Evolutionary conservation across 92 coral and sea anemone genomes (phyloP), one percentile per base, ranked within the genome.

Genomic region (Nematostella vectensis): DNA sequence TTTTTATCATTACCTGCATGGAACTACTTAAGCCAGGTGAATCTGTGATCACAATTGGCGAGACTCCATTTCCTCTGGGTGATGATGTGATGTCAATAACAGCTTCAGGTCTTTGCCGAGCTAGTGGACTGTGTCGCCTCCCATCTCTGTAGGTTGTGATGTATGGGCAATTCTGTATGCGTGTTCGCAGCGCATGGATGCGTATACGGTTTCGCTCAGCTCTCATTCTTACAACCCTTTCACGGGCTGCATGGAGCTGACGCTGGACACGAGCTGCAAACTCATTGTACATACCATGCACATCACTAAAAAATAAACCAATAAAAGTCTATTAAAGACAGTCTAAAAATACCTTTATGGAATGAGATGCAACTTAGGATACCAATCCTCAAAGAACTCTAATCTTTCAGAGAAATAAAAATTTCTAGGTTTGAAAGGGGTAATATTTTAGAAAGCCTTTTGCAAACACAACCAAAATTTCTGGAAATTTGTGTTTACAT

Each of bases 241-340:
- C 72, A 29, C 72, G 72, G 19, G 72, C 57, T 19, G 61, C 72
- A 30, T 66, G 61, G 1, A 66, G 30, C 27, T 66, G 72, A 29
- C 72, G 61, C 21, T 66, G 72, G 6, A 66, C 72, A 13, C 72
- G 62, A 16, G 72, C 72, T 23, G 72, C 72, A 66, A 66, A 66
- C 54, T 66, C 72, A 26, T 45, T 57, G 48, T 66, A 66, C 72
- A 66, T 66, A 10, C 63, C 72, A 28, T 22, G 40, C 20, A 47
- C 56, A 2, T 60, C 66, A 27, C 54, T 60, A 36, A 0, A 10
- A 10, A 19, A 56, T 16, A 56, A 56, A 28, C n/a, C n/a, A n/a
- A 4, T n/a, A 0, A 47, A 47, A 19, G 24, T 19, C 8, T 4
- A 16, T 44, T 44, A 16, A 44, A 6, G 50, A 25, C 6, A 44